Evolutionary conservation across 2,113 vertebrate species (phyloP).

Genomic region (Oryzias celebensis): DNA sequence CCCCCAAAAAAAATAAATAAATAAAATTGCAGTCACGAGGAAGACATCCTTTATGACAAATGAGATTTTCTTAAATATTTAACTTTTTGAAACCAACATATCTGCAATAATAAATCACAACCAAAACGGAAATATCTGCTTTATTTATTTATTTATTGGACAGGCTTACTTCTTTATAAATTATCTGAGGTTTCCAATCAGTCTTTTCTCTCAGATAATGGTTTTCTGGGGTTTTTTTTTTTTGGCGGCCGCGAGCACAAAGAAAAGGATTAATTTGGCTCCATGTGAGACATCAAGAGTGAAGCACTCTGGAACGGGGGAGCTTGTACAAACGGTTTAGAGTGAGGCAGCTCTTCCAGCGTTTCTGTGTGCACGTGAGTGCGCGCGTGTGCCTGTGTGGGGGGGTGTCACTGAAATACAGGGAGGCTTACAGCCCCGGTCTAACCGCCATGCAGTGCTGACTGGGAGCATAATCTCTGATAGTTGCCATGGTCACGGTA

Average conservation of each 20-base stretch:
- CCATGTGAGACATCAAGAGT: not conserved
- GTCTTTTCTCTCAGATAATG: slow-evolving; percentile 24
- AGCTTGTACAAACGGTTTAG: not conserved
- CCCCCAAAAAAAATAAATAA: not conserved
- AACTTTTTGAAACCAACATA: too few species aligned
- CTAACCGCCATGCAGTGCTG: slow-evolving; percentile 62
- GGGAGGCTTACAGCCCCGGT: slow-evolving; percentile 44
- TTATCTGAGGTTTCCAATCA: not conserved
- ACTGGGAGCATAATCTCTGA: slow-evolving; percentile 71
- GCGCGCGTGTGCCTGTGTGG: slow-evolving; percentile 19
- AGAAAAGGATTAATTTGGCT: slow-evolving; percentile 63
- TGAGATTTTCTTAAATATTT: too few species aligned
- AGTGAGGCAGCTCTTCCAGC: slow-evolving; percentile 10
- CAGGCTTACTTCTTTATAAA: not conserved
- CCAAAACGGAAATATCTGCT: too few species aligned
- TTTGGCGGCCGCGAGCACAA: slow-evolving; percentile 52
- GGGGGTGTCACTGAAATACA: slow-evolving; percentile 47
- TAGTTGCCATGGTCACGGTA: slow-evolving; percentile 76
- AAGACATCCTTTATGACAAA: too few species aligned
- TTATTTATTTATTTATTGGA: too few species aligned
- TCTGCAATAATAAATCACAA: too few species aligned
- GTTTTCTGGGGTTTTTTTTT: slow-evolving; percentile 56
- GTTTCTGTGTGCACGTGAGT: slow-evolving; percentile 13
- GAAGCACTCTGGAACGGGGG: not conserved
- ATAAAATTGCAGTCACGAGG: not conserved